These are phyloP conservation scores for Galagoides demidoff DNA, from an alignment of 2,797 vertebrate genomes.

Conservation along the genomic window DNA sequence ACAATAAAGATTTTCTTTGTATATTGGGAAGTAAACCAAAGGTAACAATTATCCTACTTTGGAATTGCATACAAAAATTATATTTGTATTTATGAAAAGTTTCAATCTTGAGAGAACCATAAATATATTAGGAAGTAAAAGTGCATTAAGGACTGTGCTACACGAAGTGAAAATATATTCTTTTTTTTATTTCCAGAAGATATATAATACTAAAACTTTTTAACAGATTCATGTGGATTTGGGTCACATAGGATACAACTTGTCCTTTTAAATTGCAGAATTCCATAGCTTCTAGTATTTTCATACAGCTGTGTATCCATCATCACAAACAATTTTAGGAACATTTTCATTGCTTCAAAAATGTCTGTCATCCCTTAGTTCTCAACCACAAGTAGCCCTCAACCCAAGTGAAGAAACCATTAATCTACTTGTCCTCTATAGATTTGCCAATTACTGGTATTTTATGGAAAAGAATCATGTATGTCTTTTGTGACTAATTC, in stretches of 20 bases:
- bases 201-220: background rate
- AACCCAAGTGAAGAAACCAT: background rate
- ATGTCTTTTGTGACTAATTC: background rate
- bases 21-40: background rate
- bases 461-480: background rate
- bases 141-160: background rate
- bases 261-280: background rate
- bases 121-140: background rate
- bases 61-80: background rate
- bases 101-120: background rate
- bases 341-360: background rate
- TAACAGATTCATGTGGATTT: background rate
- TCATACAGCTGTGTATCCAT: background rate
- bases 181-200: background rate
- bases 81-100: background rate
- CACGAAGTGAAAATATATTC: background rate
- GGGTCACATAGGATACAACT: background rate
- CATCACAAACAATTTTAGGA: background rate
- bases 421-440: background rate
- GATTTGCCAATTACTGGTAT: background rate
- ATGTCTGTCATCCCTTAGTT: background rate
- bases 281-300: background rate
- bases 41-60: background rate
- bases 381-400: accelerated
- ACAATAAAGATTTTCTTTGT: background rate